Base-by-base conservation (phyloP, 2,888 invertebrate species). In the Melolontha melolontha region DNA sequence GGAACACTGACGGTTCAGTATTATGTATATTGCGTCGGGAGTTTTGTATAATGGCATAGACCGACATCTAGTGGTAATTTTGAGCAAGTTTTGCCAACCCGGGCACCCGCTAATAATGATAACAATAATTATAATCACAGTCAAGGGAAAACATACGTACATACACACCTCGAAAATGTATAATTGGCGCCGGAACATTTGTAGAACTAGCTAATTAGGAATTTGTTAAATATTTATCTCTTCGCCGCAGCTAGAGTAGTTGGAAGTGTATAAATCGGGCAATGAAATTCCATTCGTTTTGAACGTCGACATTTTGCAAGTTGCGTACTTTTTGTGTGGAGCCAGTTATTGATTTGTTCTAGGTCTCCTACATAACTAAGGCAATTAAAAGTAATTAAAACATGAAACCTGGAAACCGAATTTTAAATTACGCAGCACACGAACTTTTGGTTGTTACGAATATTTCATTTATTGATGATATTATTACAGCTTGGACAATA, bases 181-280 rank as follows among this genome's bases (percentile, higher is more conserved):
- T 62, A 62, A 62, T 62, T 62, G 59, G 59, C 11, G 39, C 16
- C 59, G 59, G 29, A 47, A 34, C 59, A 34, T 49, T 47, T 16
- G 16, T 47, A 47, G 34, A 62, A 11, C 59, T 39, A 27, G 47
- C 59, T 62, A 62, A 62, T 62, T 62, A 62, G 49, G 11, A 62
- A 62, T 62, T 59, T 47, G 59, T 59, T 59, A 47, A 59, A 59
- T 62, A 62, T 62, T 47, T 62, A 62, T 62, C 47, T 29, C 59
- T 29, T 6, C 39, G 47, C 10, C 10, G 34, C 7, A 34, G 22
- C 4, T 22, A 4, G 22, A 4, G 22, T 22, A 22, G 2, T 22
- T 22, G 4, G 22, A 22, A 22, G 2, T 22, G 22, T 22, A 22
- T 4, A 22, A 1, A 4, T 22, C n/a, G n/a, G 4, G 22, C 22